phyloP scores from a whole-genome alignment of 1,140 invertebrate species.

The Sycobia sp. region DNA sequence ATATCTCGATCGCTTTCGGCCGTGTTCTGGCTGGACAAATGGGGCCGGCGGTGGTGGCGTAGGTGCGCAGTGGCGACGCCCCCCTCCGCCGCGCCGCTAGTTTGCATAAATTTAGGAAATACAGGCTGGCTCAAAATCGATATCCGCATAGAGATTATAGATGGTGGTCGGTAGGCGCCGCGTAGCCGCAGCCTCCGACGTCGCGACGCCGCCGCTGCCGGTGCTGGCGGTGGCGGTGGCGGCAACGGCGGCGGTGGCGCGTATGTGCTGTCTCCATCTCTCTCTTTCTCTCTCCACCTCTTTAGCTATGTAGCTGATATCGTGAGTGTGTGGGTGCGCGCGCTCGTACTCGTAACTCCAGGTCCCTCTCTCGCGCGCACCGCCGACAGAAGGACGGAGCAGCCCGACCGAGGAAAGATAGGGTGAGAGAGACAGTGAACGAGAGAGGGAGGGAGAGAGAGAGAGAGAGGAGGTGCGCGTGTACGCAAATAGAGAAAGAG shows the following conservation, averaged over 20 bases:
- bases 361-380: too few species aligned
- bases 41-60: too few species aligned
- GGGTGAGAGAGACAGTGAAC: neutral
- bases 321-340: too few species aligned
- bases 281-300: neutral
- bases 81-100: slow-evolving; percentile 42
- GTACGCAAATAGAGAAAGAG: neutral
- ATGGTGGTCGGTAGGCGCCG: slow-evolving; percentile 64
- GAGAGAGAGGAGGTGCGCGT: neutral
- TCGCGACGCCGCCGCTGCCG: slow-evolving; percentile 52
- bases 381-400: neutral
- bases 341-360: too few species aligned
- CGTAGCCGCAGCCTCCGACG: slow-evolving; percentile 63
- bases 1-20: too few species aligned
- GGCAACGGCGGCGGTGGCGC: neutral
- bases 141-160: slow-evolving; percentile 65
- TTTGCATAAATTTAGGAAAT: slow-evolving; percentile 65
- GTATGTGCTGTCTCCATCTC: neutral
- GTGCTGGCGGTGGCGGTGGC: neutral
- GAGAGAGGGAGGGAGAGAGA: neutral
- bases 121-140: slow-evolving; percentile 60
- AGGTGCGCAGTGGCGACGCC: neutral
- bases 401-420: neutral
- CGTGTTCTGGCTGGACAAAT: too few species aligned
- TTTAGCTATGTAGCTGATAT: slow-evolving; percentile 22